These are phyloP conservation scores for Daubentonia madagascariensis DNA, from an alignment of 2,113 vertebrate genomes.

Conservation along the genomic window DNA sequence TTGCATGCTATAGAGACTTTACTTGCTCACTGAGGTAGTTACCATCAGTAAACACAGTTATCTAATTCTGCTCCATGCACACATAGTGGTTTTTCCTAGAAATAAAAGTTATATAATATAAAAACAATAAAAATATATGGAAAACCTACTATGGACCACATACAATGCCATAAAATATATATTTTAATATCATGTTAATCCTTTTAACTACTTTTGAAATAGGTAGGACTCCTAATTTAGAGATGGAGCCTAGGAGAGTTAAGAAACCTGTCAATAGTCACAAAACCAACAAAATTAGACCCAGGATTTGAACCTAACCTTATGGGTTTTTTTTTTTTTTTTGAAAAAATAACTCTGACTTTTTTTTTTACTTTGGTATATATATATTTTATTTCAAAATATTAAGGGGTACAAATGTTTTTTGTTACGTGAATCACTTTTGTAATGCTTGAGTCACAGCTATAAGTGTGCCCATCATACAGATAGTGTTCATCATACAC, in stretches of 20 bases:
- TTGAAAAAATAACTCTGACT: too few relatives aligned
- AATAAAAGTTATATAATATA: neutral
- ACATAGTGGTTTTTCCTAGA: neutral
- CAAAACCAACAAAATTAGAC: neutral
- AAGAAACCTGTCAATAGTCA: neutral
- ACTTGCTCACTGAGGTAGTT: neutral
- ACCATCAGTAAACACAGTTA: neutral
- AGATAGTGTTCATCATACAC: too few relatives aligned
- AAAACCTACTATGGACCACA: neutral
- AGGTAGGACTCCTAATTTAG: neutral
- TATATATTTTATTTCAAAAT: too few relatives aligned
- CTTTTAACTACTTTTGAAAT: neutral
- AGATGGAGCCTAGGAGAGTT: neutral
- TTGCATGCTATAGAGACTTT: neutral
- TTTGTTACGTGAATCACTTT: too few relatives aligned
- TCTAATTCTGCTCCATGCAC: neutral
- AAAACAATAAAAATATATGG: neutral
- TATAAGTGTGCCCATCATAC: too few relatives aligned
- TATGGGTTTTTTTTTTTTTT: too few relatives aligned
- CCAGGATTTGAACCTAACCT: neutral
- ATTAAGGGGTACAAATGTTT: too few relatives aligned
- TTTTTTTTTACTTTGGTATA: too few relatives aligned
- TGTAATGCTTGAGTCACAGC: too few relatives aligned
- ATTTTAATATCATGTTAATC: neutral
- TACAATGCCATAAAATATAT: neutral